phyloP scores from a whole-genome alignment of 2,888 invertebrate species.

The Pristionchus maxplancki region DNA sequence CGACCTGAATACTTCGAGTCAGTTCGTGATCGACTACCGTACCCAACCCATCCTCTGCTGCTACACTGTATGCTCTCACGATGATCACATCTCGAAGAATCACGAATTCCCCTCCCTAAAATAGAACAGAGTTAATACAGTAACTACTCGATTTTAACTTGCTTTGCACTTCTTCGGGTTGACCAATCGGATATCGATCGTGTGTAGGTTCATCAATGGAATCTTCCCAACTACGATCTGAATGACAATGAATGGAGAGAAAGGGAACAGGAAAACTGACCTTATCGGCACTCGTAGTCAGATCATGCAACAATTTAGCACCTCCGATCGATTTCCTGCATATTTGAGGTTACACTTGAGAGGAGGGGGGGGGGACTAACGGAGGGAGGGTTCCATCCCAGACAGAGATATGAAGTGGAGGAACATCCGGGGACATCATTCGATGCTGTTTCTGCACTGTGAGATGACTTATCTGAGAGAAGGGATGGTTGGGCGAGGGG shows the following conservation, averaged over 20 bases:
- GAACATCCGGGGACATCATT: neutral
- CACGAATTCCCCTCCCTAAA: neutral
- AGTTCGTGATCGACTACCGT: neutral
- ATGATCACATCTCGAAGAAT: constrained; percentile 8
- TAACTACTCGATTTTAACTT: neutral
- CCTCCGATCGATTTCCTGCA: neutral
- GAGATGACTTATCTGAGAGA: neutral
- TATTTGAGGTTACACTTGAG: neutral
- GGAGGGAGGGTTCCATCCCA: neutral
- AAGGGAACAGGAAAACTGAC: neutral
- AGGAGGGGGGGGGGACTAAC: neutral
- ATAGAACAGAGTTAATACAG: neutral
- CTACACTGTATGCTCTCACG: neutral
- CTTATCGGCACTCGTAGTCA: neutral
- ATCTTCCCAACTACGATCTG: neutral
- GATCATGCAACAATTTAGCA: neutral
- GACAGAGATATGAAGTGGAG: neutral
- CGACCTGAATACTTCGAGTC: neutral
- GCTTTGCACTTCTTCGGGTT: neutral
- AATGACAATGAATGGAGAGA: neutral
- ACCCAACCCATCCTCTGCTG: neutral
- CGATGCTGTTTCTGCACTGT: neutral
- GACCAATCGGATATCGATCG: constrained; percentile 14
- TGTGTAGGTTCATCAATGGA: neutral
- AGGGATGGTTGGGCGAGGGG: neutral